phyloP scores from a whole-genome alignment of 2,113 vertebrate genomes.

The Cranoglanis bouderius region DNA sequence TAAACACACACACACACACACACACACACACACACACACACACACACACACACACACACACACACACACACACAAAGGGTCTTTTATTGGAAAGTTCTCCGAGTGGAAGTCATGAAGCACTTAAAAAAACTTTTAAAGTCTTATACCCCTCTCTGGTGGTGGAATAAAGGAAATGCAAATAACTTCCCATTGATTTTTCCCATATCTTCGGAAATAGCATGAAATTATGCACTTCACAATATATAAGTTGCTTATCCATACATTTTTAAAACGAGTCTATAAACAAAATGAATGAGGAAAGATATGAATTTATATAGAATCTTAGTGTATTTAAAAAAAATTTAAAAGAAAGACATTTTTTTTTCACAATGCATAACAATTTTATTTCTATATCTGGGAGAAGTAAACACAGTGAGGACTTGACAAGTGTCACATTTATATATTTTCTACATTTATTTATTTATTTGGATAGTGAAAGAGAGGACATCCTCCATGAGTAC shows the following conservation, averaged over 20 bases:
- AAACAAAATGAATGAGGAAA: not conserved
- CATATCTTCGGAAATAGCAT: not conserved
- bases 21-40: no score
- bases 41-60: no score
- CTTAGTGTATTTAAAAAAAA: not conserved
- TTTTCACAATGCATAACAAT: not conserved
- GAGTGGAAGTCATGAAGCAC: not conserved
- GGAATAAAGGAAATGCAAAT: not conserved
- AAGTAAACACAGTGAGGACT: not conserved
- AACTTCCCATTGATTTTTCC: not conserved
- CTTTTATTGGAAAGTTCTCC: not conserved
- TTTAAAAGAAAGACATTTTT: not conserved
- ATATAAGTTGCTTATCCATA: not conserved
- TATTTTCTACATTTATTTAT: not conserved
- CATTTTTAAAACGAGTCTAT: not conserved
- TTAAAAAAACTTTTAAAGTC: constrained; percentile 3
- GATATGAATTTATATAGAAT: not conserved
- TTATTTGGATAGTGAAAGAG: not conserved
- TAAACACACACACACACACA: not conserved
- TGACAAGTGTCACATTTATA: not conserved
- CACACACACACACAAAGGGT: no score
- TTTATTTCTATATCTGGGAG: not conserved
- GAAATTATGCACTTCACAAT: not conserved
- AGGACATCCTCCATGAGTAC: not conserved
- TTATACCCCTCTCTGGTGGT: constrained; percentile 35